Conservation (phyloP, 2,113 vertebrate genomes). For the Eulemur macaco region DNA sequence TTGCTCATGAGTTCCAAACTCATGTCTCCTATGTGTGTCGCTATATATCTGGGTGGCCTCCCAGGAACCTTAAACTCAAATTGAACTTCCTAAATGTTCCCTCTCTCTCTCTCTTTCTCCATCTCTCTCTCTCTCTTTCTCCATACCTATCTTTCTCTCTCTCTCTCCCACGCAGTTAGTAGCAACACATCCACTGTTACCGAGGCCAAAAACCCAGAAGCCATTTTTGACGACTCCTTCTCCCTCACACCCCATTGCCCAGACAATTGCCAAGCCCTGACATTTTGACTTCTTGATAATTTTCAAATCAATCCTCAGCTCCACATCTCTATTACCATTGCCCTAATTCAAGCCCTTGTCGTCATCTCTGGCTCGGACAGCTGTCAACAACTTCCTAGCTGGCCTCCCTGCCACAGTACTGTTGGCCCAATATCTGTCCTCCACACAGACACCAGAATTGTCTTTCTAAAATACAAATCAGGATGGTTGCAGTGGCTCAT, state of each 20-base stretch:
- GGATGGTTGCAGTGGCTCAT: too few species aligned
- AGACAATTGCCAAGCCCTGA: background rate
- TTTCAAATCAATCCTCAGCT: background rate
- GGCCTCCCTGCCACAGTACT: background rate
- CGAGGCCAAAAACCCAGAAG: background rate
- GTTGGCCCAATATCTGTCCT: too few species aligned
- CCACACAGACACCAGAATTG: background rate
- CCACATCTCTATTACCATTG: background rate
- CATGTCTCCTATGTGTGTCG: too few species aligned
- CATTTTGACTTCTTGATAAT: background rate
- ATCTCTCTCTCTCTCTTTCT: background rate
- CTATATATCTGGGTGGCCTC: background rate
- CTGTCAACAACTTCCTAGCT: background rate
- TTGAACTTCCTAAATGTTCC: background rate
- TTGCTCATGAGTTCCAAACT: background rate
- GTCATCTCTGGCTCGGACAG: background rate
- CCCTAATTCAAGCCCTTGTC: background rate
- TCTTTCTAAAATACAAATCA: background rate
- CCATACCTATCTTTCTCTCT: background rate
- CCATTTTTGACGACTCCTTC: background rate
- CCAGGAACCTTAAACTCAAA: background rate
- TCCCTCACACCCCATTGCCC: background rate
- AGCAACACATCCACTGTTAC: background rate
- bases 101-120: background rate
- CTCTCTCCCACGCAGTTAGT: background rate